Evolutionary conservation across 2,797 vertebrate species (phyloP), one percentile per base, ranked within the genome.

Genomic region (Tokudaia tokunoshimensis): DNA sequence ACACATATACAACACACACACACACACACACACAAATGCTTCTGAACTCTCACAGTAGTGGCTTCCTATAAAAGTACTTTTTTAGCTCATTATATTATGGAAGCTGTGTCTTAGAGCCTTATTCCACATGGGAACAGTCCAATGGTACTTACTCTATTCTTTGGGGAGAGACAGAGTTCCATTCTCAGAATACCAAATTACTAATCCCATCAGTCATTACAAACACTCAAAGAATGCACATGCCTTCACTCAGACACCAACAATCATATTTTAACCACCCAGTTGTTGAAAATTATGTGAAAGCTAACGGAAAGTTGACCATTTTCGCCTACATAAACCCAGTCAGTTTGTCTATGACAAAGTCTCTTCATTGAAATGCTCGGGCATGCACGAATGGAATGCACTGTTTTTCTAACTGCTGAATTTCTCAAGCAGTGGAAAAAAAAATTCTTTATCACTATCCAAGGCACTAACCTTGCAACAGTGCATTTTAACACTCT

Each of bases 141-240:
- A 91, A 47, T 88, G 97, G 79, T 88, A 93, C 97, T 97, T n/a
- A 3, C 19, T 63, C 89, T 95, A 89, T 85, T 97, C 91, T 93
- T 88, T 95, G 93, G 90, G 90, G 82, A 47, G 96, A 94, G 97
- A 98, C 87, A 98, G 94, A 97, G 96, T 94, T 97, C 97, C 98
- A 98, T 98, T 99, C 98, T 98, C 98, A 97, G 97, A 98, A 97
- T 98, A 98, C 93, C 95, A 95, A 95, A 99, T 98, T 98, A 98
- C 98, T 98, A 98, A 98, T 98, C 98, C 97, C 90, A 96, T 96
- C 95, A 99, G 98, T 96, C 95, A 99, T 99, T 95, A 97, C 96
- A 99, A 98, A 95, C 94, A 99, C 99, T 98, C 98, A 87, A 99
- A 98, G 98, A 99, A 99, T 99, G 98, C 90, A 97, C 97, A 94